Conservation (phyloP, 2,113 vertebrate genomes). For the Globicephala melas region DNA sequence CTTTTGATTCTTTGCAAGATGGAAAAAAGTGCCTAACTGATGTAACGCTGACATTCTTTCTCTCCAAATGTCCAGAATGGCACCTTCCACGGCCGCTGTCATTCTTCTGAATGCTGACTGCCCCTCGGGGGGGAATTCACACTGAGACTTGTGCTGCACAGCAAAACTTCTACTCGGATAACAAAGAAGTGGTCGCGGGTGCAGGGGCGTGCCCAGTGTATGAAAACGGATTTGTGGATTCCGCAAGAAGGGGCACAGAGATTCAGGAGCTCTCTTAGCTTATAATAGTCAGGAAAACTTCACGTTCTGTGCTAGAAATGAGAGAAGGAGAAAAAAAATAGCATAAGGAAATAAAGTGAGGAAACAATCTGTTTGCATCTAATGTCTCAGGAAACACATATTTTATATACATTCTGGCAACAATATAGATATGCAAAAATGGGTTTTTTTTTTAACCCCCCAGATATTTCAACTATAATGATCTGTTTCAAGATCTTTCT, state of each 20-base stretch:
- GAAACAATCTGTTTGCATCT: background rate
- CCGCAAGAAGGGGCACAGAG: constrained; percentile 1
- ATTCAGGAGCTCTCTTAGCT: constrained; percentile 34
- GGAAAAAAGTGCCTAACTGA: constrained; percentile 51
- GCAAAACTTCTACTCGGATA: constrained; percentile 47
- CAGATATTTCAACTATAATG: constrained; percentile 67
- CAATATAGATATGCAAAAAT: constrained; percentile 18
- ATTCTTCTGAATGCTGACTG: constrained; percentile 4
- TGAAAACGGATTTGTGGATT: constrained; percentile 55
- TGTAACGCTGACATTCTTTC: background rate
- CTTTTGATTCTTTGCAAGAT: constrained; percentile 43
- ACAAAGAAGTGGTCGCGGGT: background rate
- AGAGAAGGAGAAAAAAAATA: constrained; percentile 35
- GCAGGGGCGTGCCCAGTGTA: background rate
- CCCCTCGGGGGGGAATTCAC: constrained; percentile 44
- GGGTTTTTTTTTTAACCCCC: background rate
- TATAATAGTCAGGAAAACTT: constrained; percentile 40
- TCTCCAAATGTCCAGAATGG: background rate
- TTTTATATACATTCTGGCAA: constrained; percentile 48
- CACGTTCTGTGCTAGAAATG: constrained; percentile 51
- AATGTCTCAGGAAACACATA: constrained; percentile 44
- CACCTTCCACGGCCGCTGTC: constrained; percentile 37
- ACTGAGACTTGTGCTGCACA: background rate
- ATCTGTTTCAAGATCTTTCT: constrained; percentile 66
- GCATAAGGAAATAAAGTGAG: constrained; percentile 34